Conservation (phyloP, 2,888 invertebrate species). For the Peribatodes rhomboidaria region DNA sequence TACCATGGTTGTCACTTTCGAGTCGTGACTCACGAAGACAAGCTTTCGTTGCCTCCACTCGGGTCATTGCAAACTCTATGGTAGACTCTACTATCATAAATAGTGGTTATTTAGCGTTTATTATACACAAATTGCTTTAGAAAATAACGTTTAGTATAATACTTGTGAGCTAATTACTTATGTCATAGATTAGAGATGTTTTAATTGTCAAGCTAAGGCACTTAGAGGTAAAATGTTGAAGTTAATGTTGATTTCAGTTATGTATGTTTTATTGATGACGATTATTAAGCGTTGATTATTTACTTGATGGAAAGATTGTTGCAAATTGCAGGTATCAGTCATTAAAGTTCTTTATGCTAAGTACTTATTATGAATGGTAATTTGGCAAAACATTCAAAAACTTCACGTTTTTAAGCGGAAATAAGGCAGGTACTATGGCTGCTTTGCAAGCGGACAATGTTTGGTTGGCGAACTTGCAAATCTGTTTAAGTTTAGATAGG, state of each 20-base stretch:
- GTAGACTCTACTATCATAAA: constrained; percentile 51
- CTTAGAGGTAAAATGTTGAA: not conserved
- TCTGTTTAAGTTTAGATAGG: constrained; percentile 13
- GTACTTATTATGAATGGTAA: constrained; percentile 8
- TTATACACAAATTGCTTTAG: constrained; percentile 51
- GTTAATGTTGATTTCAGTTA: not conserved
- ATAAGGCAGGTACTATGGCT: not conserved
- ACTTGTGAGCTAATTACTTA: constrained; percentile 36
- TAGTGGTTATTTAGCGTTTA: constrained; percentile 61
- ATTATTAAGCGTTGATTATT: constrained; percentile 3
- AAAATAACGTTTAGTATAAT: constrained; percentile 38
- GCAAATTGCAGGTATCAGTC: not conserved
- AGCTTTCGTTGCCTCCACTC: constrained; percentile 64
- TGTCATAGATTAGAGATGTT: not conserved
- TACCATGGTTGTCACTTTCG: constrained; percentile 76
- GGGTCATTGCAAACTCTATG: constrained; percentile 41
- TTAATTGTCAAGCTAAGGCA: not conserved
- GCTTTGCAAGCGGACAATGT: constrained; percentile 17
- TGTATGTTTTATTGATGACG: not conserved
- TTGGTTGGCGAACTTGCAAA: constrained; percentile 23
- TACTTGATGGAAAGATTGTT: constrained; percentile 1
- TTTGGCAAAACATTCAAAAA: not conserved
- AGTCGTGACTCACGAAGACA: constrained; percentile 76
- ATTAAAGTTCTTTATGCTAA: constrained; percentile 4
- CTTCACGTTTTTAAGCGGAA: not conserved